Conservation (phyloP, 2,888 invertebrate species). For the Apodemia hepburni region DNA sequence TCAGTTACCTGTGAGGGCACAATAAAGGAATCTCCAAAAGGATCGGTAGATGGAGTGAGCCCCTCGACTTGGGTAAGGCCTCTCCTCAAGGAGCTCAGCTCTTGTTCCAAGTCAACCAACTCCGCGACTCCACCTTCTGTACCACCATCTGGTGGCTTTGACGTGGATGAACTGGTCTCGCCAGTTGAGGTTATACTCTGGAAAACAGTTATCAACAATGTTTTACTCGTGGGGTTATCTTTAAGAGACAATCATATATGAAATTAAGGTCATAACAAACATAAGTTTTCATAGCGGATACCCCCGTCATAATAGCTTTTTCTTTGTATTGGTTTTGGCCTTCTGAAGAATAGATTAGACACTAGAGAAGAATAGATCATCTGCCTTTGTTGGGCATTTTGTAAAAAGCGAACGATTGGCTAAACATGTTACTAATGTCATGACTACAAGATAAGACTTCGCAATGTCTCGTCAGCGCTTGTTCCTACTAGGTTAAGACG, state of each 20-base stretch:
- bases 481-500: too few relatives aligned
- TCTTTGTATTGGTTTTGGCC: too few relatives aligned
- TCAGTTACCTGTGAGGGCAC: constrained; percentile 52
- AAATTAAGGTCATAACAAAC: background rate
- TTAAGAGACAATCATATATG: background rate
- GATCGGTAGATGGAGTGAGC: constrained; percentile 84
- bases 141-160: constrained; percentile 46
- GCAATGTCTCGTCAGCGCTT: too few relatives aligned
- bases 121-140: constrained; percentile 88
- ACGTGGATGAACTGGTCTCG: constrained; percentile 42
- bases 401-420: too few relatives aligned
- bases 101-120: constrained; percentile 92
- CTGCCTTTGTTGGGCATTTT: too few relatives aligned
- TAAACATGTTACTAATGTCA: too few relatives aligned
- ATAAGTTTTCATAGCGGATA: background rate
- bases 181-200: constrained; percentile 50
- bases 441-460: too few relatives aligned
- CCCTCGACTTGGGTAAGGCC: constrained; percentile 94
- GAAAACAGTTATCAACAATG: constrained; percentile 4
- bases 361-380: too few relatives aligned
- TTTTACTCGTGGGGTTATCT: background rate
- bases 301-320: too few relatives aligned
- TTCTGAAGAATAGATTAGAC: too few relatives aligned
- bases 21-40: constrained; percentile 71
- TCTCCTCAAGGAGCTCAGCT: constrained; percentile 90